A percentile compares a stretch with the other conserved stretches of the same genome.
Evolutionary conservation across 2,113 vertebrate species (phyloP).

Genomic region (Anthoscopus minutus): DNA sequence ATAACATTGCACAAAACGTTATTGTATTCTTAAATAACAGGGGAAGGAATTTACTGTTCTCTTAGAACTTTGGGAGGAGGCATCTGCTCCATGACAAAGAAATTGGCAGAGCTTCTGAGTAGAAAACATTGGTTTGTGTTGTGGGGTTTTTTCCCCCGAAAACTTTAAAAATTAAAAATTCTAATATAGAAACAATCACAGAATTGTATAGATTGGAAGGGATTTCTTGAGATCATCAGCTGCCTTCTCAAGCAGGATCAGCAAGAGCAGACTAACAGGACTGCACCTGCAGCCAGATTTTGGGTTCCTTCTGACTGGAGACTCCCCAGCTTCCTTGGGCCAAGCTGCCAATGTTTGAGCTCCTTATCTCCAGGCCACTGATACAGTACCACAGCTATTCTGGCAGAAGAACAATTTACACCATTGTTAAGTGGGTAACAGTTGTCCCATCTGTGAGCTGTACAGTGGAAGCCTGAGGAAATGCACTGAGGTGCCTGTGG

Average conservation of each 20-base stretch:
- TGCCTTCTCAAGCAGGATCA: background rate
- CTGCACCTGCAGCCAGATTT: background rate
- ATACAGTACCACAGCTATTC: background rate
- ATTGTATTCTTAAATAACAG: constrained; percentile 9
- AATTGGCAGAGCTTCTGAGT: background rate
- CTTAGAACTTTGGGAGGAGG: background rate
- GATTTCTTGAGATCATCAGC: background rate
- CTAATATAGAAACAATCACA: background rate
- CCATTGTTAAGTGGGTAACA: background rate
- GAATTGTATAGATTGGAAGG: background rate
- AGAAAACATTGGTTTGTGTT: background rate
- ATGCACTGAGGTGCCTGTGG: background rate
- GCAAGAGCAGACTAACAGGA: background rate
- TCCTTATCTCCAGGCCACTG: background rate
- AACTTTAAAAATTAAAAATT: background rate
- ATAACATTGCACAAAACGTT: background rate
- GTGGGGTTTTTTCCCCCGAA: fast-evolving
- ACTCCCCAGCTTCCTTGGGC: background rate
- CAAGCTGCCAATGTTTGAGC: background rate
- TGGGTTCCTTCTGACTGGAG: background rate
- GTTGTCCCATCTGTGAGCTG: background rate
- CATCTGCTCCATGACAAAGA: background rate
- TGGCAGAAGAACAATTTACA: background rate
- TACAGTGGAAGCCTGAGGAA: background rate
- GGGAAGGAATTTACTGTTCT: background rate